These are phyloP conservation scores for Trichoplusia ni DNA, from an alignment of 1,140 invertebrate genomes.

Conservation along the genomic window DNA sequence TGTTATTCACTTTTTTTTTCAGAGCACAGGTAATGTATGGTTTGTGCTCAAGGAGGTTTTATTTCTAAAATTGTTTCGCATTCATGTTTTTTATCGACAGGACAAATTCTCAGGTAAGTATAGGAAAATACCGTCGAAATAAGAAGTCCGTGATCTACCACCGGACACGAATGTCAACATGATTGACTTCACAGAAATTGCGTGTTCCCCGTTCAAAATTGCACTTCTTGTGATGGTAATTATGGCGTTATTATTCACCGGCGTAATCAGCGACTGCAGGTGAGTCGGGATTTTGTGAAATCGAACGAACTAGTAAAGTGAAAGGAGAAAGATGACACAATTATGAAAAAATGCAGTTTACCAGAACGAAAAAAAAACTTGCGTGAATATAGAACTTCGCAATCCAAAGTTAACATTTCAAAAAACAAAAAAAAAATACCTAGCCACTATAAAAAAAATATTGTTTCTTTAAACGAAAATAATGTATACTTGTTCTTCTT, in stretches of 20 bases:
- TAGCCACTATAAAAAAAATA: no score
- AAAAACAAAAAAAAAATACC: background rate
- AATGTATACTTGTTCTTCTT: background rate
- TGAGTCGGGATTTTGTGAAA: conserved; percentile 23
- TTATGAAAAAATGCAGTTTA: background rate
- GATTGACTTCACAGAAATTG: conserved; percentile 29
- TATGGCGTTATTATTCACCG: conserved; percentile 24
- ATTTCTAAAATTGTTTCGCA: background rate
- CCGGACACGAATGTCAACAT: conserved; percentile 22
- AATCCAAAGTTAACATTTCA: no score
- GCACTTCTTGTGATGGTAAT: conserved; percentile 15
- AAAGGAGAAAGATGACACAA: conserved; percentile 1
- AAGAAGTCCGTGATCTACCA: conserved; percentile 1
- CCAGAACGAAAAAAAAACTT: no score
- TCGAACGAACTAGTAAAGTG: conserved; percentile 2
- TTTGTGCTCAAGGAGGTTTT: no score
- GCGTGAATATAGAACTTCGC: no score
- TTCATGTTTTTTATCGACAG: background rate
- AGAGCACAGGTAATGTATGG: conserved; percentile 11
- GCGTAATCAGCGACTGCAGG: conserved; percentile 12
- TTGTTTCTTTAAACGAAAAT: background rate
- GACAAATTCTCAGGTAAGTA: background rate
- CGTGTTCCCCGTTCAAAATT: conserved; percentile 30
- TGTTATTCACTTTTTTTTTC: conserved; percentile 8
- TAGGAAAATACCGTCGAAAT: background rate